Conservation (phyloP, 2,797 vertebrate species). For the Rhinoraja longicauda region DNA sequence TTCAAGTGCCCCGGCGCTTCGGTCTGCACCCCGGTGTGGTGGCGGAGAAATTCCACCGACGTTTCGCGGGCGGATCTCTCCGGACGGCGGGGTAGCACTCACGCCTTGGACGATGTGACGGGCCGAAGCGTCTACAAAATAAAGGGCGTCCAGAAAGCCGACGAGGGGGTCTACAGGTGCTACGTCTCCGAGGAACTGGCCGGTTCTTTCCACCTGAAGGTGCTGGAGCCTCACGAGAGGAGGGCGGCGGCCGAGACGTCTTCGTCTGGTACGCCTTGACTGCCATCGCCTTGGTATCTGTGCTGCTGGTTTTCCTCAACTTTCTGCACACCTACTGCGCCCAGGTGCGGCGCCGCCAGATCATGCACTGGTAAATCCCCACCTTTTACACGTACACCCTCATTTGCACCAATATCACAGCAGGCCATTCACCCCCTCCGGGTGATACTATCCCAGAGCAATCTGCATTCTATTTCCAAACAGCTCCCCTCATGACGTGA, state of each 20-base stretch:
- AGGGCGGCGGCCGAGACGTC: accelerated
- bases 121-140: not conserved
- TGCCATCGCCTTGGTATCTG: not conserved
- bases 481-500: too few species aligned
- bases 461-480: too few species aligned
- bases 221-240: not conserved
- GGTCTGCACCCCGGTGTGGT: constrained; percentile 45
- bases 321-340: not conserved
- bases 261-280: not conserved
- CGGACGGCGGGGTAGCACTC: accelerated
- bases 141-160: accelerated
- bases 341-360: not conserved
- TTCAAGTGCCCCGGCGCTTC: constrained; percentile 50
- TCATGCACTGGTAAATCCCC: not conserved
- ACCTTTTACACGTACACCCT: too few species aligned
- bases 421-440: too few species aligned
- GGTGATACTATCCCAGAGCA: too few species aligned
- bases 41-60: not conserved
- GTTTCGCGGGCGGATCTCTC: not conserved
- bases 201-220: not conserved
- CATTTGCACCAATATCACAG: too few species aligned
- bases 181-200: not conserved
- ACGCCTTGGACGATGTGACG: not conserved
- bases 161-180: not conserved
- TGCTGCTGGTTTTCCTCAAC: not conserved